A percentile compares a stretch with the other conserved stretches of the same genome.
Evolutionary conservation across 2,888 invertebrate genomes (phyloP).

Genomic region (Diaperis boleti): DNA sequence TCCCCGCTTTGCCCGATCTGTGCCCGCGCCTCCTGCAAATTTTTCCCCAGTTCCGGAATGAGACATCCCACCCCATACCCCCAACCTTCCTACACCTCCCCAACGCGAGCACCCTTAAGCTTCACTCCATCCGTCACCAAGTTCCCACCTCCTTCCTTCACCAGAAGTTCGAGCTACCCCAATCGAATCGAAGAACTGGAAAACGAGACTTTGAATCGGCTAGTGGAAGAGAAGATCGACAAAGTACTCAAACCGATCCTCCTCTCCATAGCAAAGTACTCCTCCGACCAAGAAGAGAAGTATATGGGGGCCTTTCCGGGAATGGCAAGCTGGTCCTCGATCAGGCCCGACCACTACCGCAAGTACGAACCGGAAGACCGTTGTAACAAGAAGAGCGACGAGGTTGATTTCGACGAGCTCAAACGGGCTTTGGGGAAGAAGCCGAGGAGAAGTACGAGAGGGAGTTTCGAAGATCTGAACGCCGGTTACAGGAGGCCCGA

Average conservation of each 20-base stretch:
- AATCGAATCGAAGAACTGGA: neutral
- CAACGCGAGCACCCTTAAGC: no score
- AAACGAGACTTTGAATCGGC: neutral
- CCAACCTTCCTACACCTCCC: no score
- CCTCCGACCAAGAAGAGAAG: conserved; percentile 3
- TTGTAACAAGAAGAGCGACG: neutral
- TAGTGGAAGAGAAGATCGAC: conserved; percentile 23
- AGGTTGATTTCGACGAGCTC: no score
- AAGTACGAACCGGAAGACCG: neutral
- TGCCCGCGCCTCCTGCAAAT: conserved; percentile 18
- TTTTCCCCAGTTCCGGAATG: neutral
- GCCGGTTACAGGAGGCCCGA: neutral
- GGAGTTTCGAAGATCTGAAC: neutral
- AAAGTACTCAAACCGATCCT: conserved; percentile 22
- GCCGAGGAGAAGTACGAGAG: neutral
- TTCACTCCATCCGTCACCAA: no score
- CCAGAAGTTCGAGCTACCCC: no score
- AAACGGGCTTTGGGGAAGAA: no score
- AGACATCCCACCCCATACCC: no score
- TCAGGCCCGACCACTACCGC: neutral
- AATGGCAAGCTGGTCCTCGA: neutral
- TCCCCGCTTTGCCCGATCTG: conserved; percentile 31
- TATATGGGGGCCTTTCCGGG: neutral
- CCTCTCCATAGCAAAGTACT: neutral
- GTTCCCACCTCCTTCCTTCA: no score